Percentiles rank a stretch among this genome's conserved stretches.
Conservation (phyloP, 2,888 invertebrate genomes). For the Amphipyra tragopoginis region DNA sequence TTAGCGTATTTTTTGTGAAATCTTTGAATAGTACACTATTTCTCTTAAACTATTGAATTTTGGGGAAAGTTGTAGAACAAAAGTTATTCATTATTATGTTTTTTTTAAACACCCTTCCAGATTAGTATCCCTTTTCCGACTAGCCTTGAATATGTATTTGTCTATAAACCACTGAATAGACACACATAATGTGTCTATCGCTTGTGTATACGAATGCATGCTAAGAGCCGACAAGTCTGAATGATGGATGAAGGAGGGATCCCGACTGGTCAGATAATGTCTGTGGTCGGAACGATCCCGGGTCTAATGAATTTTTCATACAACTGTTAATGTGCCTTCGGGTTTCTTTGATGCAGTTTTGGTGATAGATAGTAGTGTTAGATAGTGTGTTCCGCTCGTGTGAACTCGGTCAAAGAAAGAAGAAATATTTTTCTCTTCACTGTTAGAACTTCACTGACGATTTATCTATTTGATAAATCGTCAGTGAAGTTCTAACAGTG, state of each 20-base stretch:
- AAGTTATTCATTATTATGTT: too few relatives aligned
- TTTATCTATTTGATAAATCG: too few relatives aligned
- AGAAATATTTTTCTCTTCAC: too few relatives aligned
- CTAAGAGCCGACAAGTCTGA: slow-evolving; percentile 62
- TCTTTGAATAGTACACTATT: too few relatives aligned
- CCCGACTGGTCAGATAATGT: slow-evolving; percentile 60
- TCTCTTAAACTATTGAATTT: too few relatives aligned
- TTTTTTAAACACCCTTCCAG: too few relatives aligned
- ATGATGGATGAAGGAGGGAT: slow-evolving; percentile 74
- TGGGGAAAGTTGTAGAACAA: too few relatives aligned
- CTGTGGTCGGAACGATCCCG: slow-evolving; percentile 56
- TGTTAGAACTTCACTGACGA: too few relatives aligned
- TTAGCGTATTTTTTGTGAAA: too few relatives aligned
- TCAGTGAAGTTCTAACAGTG: too few relatives aligned
- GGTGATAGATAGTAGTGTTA: slow-evolving; percentile 49
- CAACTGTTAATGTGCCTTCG: slow-evolving; percentile 53
- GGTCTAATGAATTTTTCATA: slow-evolving; percentile 62
- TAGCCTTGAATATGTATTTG: too few relatives aligned
- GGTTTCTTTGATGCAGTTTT: slow-evolving; percentile 53
- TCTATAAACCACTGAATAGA: slow-evolving; percentile 18
- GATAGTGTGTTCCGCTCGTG: slow-evolving; percentile 17
- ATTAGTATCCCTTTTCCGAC: too few relatives aligned
- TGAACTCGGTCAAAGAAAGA: slow-evolving; percentile 23
- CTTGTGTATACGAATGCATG: slow-evolving; percentile 45
- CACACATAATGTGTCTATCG: slow-evolving; percentile 18